Base-by-base conservation (phyloP, 2,113 vertebrate species). In the Orthonyx spaldingii region DNA sequence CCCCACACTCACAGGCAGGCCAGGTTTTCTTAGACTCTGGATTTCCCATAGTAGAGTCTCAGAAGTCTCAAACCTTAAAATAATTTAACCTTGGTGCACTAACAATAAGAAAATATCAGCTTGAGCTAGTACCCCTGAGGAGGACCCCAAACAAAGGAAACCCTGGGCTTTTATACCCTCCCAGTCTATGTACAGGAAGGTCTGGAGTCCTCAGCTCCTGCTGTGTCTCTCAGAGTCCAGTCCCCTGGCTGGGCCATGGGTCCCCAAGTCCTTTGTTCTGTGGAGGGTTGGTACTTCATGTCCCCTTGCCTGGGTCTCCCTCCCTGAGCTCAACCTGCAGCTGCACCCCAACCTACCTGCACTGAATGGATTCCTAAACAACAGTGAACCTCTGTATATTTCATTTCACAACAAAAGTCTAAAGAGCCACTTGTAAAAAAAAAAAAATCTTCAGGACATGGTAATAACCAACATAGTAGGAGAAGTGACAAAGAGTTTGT, bases 181-280 rank as follows among this genome's bases (percentile, higher is more conserved):
- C 32, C 42, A 80, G 42, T 22, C 9, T 32, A 64, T 35, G 37
- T 4, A 26, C 9, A 44, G 27, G 26, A 27, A 27, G 4, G 14
- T 52, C 37, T 5, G 5, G 50, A 32, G 27, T 22, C 26, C 37
- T 50, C 1, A 0, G 26, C 9, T 59, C 32, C 44, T 49, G 16
- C 4, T 0, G 0, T 21, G 26, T 32, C 32, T 50, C 32, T 13
- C 6, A 75, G 16, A 26, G 13, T 16, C 26, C 1, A 0, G 4
- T 21, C 26, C 20, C 13, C 20, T 35, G 8, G 17, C 30, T 24
- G 32, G 37, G 11, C 41, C 16, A 6, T n/a, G 41, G n/a, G 30
- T 30, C 24, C 39, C 39, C 4, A 1, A 16, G 10, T 11, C 15
- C 6, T 35, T 72, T 50, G 4, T 33, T 49, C 39, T 64, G 57